Evolutionary conservation across 1,140 invertebrate species (phyloP).

Genomic region (Colletes latitarsis): DNA sequence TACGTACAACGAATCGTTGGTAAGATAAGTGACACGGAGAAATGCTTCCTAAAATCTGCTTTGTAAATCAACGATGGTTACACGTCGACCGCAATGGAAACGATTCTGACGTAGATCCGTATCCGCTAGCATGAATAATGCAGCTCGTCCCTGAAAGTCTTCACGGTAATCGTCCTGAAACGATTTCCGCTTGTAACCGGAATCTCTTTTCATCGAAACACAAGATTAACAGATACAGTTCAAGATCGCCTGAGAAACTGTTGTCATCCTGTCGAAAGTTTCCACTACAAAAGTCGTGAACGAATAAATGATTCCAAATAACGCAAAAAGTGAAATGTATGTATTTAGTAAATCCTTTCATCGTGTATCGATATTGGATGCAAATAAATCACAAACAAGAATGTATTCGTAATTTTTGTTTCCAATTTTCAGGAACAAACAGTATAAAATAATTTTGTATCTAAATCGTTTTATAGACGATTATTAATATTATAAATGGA

Average conservation of each 20-base stretch:
- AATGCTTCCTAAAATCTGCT: slow-evolving; percentile 27
- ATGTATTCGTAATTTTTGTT: neutral
- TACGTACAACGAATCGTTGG: slow-evolving; percentile 1
- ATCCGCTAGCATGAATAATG: slow-evolving; percentile 44
- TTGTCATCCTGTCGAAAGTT: neutral
- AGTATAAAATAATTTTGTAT: too few species aligned
- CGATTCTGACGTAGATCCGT: slow-evolving; percentile 25
- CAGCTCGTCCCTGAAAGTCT: slow-evolving; percentile 27
- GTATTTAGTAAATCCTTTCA: neutral
- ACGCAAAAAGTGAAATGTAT: neutral
- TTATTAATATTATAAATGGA: too few species aligned
- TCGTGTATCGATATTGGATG: neutral
- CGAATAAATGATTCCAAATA: slow-evolving; percentile 6
- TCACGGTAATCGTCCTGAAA: slow-evolving; percentile 44
- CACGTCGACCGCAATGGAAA: neutral
- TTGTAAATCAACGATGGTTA: slow-evolving; percentile 31
- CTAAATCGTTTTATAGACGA: too few species aligned
- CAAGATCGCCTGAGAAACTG: neutral
- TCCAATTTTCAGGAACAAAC: too few species aligned
- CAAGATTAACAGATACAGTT: slow-evolving; percentile 27
- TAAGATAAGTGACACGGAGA: neutral
- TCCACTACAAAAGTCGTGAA: neutral
- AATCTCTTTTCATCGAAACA: slow-evolving; percentile 24
- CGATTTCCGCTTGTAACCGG: slow-evolving; percentile 39
- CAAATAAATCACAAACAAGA: slow-evolving; percentile 7